A percentile compares a stretch with the other conserved stretches of the same genome.
These are phyloP conservation scores for Drosophila orena DNA, from an alignment of 1,140 invertebrate genomes.

Conservation along the genomic window DNA sequence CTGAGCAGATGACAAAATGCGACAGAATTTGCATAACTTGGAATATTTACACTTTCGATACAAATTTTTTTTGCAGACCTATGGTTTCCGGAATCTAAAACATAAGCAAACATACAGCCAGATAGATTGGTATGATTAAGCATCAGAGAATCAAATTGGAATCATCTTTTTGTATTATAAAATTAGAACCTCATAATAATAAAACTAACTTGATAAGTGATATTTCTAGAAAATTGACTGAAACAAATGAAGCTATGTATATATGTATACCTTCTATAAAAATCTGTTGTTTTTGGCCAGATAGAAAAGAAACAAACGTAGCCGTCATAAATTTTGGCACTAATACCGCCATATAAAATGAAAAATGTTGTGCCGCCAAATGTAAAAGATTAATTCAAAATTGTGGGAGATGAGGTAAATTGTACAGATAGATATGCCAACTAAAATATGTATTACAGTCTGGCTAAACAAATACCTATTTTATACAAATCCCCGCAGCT, in stretches of 20 bases:
- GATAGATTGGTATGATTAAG: too few species aligned
- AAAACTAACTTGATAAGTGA: not conserved
- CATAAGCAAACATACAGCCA: too few species aligned
- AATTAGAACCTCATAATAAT: too few species aligned
- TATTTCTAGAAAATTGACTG: not conserved
- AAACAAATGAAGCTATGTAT: slow-evolving; percentile 1
- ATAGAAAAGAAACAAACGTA: slow-evolving; percentile 35
- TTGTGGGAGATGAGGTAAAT: slow-evolving; percentile 12
- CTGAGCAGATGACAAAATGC: not conserved
- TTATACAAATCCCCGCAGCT: not conserved
- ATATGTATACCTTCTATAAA: slow-evolving; percentile 11
- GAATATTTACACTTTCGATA: not conserved
- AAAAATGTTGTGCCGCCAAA: slow-evolving; percentile 34
- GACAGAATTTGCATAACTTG: not conserved
- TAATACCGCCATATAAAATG: slow-evolving; percentile 56
- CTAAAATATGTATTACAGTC: slow-evolving; percentile 14
- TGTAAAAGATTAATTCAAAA: slow-evolving; percentile 30
- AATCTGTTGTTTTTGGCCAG: slow-evolving; percentile 41
- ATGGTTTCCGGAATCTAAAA: not conserved
- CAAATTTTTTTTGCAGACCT: not conserved
- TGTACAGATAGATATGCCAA: slow-evolving; percentile 17
- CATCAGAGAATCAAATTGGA: too few species aligned
- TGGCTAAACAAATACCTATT: not conserved
- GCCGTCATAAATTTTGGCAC: slow-evolving; percentile 68
- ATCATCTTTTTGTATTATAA: too few species aligned